Percentiles rank a stretch among this genome's conserved stretches.
phyloP scores from a whole-genome alignment of 2,888 invertebrate species.

The Athrips mouffetella region DNA sequence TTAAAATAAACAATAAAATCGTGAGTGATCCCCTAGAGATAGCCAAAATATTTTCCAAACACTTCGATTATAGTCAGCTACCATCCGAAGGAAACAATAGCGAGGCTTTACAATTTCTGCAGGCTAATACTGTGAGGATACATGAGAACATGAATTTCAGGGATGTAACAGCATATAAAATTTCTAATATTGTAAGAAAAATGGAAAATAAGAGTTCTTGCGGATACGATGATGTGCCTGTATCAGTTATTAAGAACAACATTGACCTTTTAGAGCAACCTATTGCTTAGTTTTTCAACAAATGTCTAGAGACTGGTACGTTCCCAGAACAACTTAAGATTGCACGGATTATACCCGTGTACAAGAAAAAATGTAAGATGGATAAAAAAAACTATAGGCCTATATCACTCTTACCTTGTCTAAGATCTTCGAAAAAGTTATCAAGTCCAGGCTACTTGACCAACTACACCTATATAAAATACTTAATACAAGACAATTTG shows the following conservation, averaged over 20 bases:
- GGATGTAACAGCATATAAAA: not conserved
- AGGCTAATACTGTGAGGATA: too few species aligned
- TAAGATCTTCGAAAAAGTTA: conserved; percentile 1
- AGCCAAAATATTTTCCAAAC: not conserved
- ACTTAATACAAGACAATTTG: too few species aligned
- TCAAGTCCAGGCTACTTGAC: not conserved
- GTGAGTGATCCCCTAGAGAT: not conserved
- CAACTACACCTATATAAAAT: not conserved
- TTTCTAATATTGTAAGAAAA: not conserved
- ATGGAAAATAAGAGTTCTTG: not conserved
- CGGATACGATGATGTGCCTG: conserved; percentile 1
- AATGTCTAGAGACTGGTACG: not conserved
- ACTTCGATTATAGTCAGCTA: too few species aligned
- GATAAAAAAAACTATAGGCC: conserved; percentile 1
- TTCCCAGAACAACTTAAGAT: too few species aligned
- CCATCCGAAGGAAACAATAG: too few species aligned
- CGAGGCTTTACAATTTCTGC: too few species aligned
- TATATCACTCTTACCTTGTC: conserved; percentile 3
- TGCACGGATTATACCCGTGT: not conserved
- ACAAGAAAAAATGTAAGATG: not conserved
- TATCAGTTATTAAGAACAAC: not conserved
- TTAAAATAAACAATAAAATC: not conserved
- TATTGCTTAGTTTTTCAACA: not conserved
- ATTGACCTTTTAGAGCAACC: not conserved
- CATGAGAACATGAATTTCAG: not conserved